Evolutionary conservation across 2,113 vertebrate species (phyloP), one percentile per base, ranked within the genome.

Genomic region (Alethe castanea): DNA sequence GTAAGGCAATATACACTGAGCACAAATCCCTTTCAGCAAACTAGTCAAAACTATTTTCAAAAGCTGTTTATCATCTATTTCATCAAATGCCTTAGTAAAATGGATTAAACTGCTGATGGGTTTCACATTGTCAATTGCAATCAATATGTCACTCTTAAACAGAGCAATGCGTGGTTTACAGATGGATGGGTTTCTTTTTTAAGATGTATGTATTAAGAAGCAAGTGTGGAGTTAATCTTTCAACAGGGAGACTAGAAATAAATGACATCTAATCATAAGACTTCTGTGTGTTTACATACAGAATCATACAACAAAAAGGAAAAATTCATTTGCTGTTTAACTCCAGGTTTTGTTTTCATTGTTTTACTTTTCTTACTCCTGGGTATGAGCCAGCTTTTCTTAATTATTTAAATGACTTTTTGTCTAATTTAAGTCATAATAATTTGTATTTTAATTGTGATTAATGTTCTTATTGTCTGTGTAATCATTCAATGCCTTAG

Each of bases 251-350:
- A 74, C 64, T 90, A 62, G 93, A 92, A 92, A 90, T 95, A 93
- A 92, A 74, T 95, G 92, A 92, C 87, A 95, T 62, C 66, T 94
- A 77, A 95, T 96, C 72, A 94, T 90, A 87, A 88, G 88, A 88
- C 29, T 48, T 93, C 59, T 71, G 31, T 60, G 60, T 92, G 76
- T 94, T 96, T 96, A 90, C 44, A 94, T 78, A 90, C 88, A 93
- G n/a, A 74, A 94, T 86, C 48, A 64, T 54, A 57, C 25, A 92
- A 81, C 53, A 93, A 92, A 90, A 95, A 80, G n/a, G 76, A 83
- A 86, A 90, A 94, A 86, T 12, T 70, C 19, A 52, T 85, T 92
- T 94, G 66, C 42, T 90, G 88, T 94, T 92, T 74, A 65, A 72
- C 81, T 94, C 66, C 28, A 87, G 62, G 62, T 87, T 50, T 94